These are phyloP conservation scores for Venustaconcha ellipsiformis DNA, from an alignment of 1,140 invertebrate species.

Conservation along the genomic window DNA sequence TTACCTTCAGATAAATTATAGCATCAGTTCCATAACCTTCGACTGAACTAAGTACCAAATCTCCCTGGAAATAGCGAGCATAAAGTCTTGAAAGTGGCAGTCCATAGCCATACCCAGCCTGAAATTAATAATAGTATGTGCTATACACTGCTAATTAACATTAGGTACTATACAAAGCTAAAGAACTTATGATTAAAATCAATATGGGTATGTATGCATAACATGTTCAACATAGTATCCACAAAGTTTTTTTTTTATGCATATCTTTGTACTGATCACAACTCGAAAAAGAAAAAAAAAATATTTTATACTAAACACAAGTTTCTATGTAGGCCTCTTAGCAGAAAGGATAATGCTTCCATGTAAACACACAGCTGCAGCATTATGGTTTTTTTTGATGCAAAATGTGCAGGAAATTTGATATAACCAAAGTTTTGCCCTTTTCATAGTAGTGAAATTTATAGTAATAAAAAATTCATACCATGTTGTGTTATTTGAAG, in stretches of 20 bases:
- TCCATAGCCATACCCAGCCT: constrained; percentile 95
- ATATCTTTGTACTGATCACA: neutral
- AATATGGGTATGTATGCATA: neutral
- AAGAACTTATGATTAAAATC: neutral
- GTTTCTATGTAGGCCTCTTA: neutral
- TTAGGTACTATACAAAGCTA: constrained; percentile 2
- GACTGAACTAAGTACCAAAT: constrained; percentile 90
- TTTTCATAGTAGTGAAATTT: too few species aligned
- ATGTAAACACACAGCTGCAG: too few species aligned
- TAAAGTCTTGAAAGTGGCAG: constrained; percentile 96
- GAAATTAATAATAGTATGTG: constrained; percentile 34
- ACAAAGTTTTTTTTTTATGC: neutral
- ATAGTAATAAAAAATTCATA: too few species aligned
- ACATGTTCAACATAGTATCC: neutral
- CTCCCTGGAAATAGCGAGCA: constrained; percentile 98
- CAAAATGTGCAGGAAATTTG: too few species aligned
- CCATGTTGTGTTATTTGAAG: too few species aligned
- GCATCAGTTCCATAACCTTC: constrained; percentile 98
- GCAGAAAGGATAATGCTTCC: too few species aligned
- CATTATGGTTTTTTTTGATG: too few species aligned
- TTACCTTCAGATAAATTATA: constrained; percentile 95
- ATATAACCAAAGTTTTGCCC: too few species aligned
- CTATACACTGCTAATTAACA: constrained; percentile 22
- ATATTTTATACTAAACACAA: neutral
- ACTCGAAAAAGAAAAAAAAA: neutral